These are phyloP conservation scores for Megaleporinus macrocephalus DNA, from an alignment of 2,113 vertebrate species.

Conservation along the genomic window DNA sequence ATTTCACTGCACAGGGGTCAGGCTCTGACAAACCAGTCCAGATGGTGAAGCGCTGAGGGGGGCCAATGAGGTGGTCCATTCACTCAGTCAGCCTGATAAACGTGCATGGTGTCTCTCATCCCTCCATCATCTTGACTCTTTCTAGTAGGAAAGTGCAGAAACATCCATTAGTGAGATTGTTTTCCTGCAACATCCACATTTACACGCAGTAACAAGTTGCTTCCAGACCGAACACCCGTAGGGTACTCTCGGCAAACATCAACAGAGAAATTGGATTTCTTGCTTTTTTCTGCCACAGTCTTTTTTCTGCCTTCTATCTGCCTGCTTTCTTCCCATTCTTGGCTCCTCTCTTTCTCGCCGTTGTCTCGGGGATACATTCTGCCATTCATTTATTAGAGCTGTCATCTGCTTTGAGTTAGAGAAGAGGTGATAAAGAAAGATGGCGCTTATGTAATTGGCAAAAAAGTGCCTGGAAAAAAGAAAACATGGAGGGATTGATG, in stretches of 20 bases:
- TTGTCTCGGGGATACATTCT: constrained; percentile 62
- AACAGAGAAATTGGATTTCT: constrained; percentile 57
- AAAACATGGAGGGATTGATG: neutral
- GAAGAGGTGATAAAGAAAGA: constrained; percentile 13
- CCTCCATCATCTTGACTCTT: constrained; percentile 30
- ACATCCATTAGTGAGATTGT: constrained; percentile 64
- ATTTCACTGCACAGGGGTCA: constrained; percentile 23
- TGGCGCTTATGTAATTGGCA: neutral
- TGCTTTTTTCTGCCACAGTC: constrained; percentile 42
- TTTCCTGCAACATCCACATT: constrained; percentile 53
- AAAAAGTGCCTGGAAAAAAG: neutral
- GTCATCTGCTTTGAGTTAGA: constrained; percentile 45
- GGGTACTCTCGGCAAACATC: constrained; percentile 60
- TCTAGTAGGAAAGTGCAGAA: constrained; percentile 38
- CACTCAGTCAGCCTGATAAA: constrained; percentile 21
- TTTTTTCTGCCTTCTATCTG: constrained; percentile 16
- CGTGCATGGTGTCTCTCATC: constrained; percentile 22
- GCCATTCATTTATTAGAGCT: constrained; percentile 63
- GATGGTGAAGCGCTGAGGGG: constrained; percentile 10
- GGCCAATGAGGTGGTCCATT: constrained; percentile 19
- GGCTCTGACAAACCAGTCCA: constrained; percentile 10
- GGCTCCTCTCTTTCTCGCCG: constrained; percentile 57
- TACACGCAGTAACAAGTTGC: constrained; percentile 44
- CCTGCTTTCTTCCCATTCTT: constrained; percentile 35
- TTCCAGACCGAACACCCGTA: constrained; percentile 64